Evolutionary conservation across 2,888 invertebrate species (phyloP).

Genomic region (Elmis aenea): DNA sequence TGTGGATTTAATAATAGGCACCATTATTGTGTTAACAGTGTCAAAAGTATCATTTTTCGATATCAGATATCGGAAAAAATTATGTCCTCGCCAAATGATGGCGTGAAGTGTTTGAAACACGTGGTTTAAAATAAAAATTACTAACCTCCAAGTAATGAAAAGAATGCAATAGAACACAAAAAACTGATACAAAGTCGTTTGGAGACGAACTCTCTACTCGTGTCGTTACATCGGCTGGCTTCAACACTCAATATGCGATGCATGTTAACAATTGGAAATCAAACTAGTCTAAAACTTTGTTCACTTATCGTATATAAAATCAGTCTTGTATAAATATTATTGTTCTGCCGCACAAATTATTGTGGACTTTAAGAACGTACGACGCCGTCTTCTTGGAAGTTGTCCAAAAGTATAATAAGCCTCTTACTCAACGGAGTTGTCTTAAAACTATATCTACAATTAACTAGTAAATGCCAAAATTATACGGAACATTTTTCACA

Average conservation of each 20-base stretch:
- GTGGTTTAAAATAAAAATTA: too few relatives aligned
- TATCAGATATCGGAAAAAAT: too few relatives aligned
- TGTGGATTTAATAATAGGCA: too few relatives aligned
- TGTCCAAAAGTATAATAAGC: conserved; percentile 12
- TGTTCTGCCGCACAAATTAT: conserved; percentile 8
- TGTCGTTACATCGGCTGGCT: conserved; percentile 39
- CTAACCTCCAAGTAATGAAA: conserved; percentile 46
- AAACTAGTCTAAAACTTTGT: background rate
- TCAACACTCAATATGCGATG: conserved; percentile 48
- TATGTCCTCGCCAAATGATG: too few relatives aligned
- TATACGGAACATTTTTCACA: too few relatives aligned
- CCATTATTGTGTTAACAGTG: too few relatives aligned
- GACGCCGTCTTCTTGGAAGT: conserved; percentile 1
- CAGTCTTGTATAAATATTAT: conserved; percentile 8
- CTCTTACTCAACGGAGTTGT: conserved; percentile 9
- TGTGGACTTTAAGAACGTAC: conserved; percentile 3
- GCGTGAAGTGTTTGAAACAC: too few relatives aligned
- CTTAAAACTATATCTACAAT: too few relatives aligned
- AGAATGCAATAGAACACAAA: conserved; percentile 46
- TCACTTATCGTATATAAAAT: background rate
- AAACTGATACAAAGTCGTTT: conserved; percentile 49
- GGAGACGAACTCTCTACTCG: conserved; percentile 44
- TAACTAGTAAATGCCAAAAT: too few relatives aligned
- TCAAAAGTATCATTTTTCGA: too few relatives aligned
- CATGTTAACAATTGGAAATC: conserved; percentile 33